Evolutionary conservation across 1,140 invertebrate genomes (phyloP), one percentile per base, ranked within the genome.

Genomic region (Drosophila rhopaloa): DNA sequence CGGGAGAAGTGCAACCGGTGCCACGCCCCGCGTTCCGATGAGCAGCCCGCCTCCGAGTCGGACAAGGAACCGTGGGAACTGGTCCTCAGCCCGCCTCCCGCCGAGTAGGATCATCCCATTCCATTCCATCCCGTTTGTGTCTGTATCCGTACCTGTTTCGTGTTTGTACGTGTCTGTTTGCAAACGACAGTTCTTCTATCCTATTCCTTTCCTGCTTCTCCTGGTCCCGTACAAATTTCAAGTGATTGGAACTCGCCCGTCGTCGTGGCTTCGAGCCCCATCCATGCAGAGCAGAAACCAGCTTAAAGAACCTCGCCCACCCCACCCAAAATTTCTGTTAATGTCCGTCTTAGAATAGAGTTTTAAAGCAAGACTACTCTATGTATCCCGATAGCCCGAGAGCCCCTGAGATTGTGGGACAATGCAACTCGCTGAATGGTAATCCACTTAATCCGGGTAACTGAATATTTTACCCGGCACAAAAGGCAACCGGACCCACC

Each of bases 361-460:
- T n/a, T 47, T 62, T 16, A 19, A 63, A 62, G 35, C 43, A 37
- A 63, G 29, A 32, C 29, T 32, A 32, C 29, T 41, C 27, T 29
- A 27, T 43, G 35, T 50, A 9, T 46, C 14, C 27, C 24, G 24
- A 24, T 24, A 24, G 27, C 44, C 47, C 24, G 19, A 41, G 27
- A 51, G 46, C n/a, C 8, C 24, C 41, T 14, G 32, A 19, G 65
- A 57, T 47, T 53, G 50, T 32, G 67, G 62, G 14, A 77, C 72
- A 81, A 81, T 47, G 51, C 59, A 79, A 46, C 57, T 38, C 19
- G 44, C 58, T 63, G 60, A 56, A 48, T 60, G 75, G 61, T 68
- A 85, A 85, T 81, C 77, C 67, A 62, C 56, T 84, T 85, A 85
- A 85, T 73, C 73, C 81, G 59, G 68, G 29, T 51, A 77, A 85